Base-by-base conservation (phyloP, 2,797 vertebrate species). In the Rhinella marina region DNA sequence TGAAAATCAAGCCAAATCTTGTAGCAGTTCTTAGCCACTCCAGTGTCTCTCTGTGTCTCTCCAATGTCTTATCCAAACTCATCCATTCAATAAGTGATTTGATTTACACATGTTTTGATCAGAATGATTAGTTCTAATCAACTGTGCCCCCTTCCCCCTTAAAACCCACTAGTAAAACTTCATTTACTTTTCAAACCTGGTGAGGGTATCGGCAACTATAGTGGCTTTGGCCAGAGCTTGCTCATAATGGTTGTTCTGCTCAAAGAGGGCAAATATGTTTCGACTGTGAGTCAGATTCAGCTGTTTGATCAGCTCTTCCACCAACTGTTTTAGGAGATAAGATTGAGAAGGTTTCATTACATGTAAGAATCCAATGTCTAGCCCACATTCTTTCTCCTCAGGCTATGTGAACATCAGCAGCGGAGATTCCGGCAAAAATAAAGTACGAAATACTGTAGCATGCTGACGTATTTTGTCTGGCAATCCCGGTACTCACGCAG, bases 151-250 rank as follows among this genome's bases (percentile, higher is more conserved):
- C 76, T 25, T 16, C 59, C 19, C 70, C 41, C 52, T 9, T 25
- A 32, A 14, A 2, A 14, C 32, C 29, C 23, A 73, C 27, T 19
- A 81, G 21, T 70, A 70, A 80, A 88, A 85, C 88, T 93, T 91
- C 90, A 94, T 92, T 94, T 96, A 95, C 94, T 96, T 97, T 95
- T 95, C 96, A 94, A 96, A 99, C 96, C 97, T 98, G 95, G 97
- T 97, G 93, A 99, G 95, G 93, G 97, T 94, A 90, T 99, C 97
- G 13, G 97, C 98, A 78, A 98, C 94, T 91, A 98, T 94, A 70
- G 96, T 94, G 86, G 93, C 91, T 56, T 96, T 96, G 21, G 94
- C 92, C 41, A 98, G 93, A 0, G 96, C 95, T 92, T 96, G 95
- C 94, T 98, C 97, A 93, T 96, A 96, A 88, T 96, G 92, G 80